Percentiles rank a stretch among this genome's conserved stretches.
Evolutionary conservation across 2,113 vertebrate genomes (phyloP).

Genomic region (Bos indicus): DNA sequence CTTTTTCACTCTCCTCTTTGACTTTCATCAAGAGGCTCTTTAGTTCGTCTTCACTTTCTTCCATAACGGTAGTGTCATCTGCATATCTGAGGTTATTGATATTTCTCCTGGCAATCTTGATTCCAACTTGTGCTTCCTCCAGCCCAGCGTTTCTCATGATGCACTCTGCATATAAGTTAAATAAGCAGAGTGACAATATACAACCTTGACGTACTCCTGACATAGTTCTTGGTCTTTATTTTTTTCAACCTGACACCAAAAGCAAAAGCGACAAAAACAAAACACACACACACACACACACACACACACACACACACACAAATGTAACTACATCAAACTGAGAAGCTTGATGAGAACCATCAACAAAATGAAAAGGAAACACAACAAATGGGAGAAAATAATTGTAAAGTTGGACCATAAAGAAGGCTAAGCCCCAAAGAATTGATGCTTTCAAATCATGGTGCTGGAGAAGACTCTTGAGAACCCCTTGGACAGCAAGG

Average conservation of each 20-base stretch:
- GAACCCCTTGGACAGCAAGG: background rate
- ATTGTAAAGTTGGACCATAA: background rate
- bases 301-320: too few species aligned
- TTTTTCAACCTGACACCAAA: background rate
- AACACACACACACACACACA: background rate
- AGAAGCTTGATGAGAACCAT: background rate
- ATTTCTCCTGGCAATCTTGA: background rate
- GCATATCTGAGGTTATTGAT: background rate
- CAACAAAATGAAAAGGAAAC: background rate
- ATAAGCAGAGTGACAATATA: background rate
- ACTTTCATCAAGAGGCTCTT: background rate
- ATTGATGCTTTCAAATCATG: background rate
- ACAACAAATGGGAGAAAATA: background rate
- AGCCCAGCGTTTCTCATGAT: background rate
- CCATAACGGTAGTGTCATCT: background rate
- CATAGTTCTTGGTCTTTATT: background rate
- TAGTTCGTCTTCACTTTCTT: background rate
- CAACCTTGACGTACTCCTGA: background rate
- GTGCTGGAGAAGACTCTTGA: background rate
- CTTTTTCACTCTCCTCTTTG: background rate
- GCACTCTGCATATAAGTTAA: background rate
- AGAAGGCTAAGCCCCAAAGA: background rate
- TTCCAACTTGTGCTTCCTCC: background rate
- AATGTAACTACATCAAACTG: background rate
- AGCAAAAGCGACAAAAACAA: background rate